Percentiles rank a stretch among this genome's conserved stretches.
phyloP scores from a whole-genome alignment of 2,888 invertebrate species.

The Plagodis pulveraria region DNA sequence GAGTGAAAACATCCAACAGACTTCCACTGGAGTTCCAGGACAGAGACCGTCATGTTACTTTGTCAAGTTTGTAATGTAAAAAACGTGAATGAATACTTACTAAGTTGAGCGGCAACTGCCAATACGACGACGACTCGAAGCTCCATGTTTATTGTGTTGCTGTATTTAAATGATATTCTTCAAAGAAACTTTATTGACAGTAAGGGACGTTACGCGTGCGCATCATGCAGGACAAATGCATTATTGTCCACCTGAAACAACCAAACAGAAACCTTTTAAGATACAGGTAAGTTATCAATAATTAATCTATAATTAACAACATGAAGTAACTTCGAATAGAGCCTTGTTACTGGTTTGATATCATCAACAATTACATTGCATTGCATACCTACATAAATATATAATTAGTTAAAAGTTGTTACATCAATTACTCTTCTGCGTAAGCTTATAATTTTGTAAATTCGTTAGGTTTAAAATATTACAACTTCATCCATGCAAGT shows the following conservation, averaged over 20 bases:
- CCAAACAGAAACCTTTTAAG: neutral
- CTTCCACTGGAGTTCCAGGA: neutral
- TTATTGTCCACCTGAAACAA: conserved; percentile 17
- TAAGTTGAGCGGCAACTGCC: conserved; percentile 64
- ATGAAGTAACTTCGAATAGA: too few species aligned
- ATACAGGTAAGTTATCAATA: neutral
- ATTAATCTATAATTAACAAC: too few species aligned
- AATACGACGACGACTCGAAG: conserved; percentile 57
- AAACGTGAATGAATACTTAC: conserved; percentile 52
- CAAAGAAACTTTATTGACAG: conserved; percentile 11
- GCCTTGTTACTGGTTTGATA: too few species aligned
- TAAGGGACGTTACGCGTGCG: conserved; percentile 37
- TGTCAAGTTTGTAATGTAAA: neutral
- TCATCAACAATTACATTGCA: too few species aligned
- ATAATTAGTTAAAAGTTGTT: too few species aligned
- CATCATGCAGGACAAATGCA: conserved; percentile 44
- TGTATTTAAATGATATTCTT: conserved; percentile 1
- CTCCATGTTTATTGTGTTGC: conserved; percentile 54
- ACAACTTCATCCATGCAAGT: too few species aligned
- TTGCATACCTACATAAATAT: too few species aligned
- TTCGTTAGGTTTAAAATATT: too few species aligned
- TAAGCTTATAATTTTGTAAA: too few species aligned
- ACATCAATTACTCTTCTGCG: too few species aligned
- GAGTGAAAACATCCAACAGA: too few species aligned
- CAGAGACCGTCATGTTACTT: neutral